phyloP scores from a whole-genome alignment of 2,113 vertebrate genomes.

The Procavia capensis region DNA sequence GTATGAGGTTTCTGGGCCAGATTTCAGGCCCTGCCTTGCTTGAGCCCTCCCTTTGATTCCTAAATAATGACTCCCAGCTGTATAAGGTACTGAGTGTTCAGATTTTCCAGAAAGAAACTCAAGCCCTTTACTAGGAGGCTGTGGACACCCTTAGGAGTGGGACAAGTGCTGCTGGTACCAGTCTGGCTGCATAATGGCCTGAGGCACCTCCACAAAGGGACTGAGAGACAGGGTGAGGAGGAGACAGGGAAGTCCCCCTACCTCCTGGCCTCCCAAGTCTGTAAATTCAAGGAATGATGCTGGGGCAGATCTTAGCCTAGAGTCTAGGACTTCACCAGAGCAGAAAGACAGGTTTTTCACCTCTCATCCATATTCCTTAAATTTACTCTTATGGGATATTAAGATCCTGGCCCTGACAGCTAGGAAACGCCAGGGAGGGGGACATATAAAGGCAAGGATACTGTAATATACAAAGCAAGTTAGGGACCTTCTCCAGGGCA shows the following conservation, averaged over 20 bases:
- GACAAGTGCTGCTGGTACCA: background rate
- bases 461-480: background rate
- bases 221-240: background rate
- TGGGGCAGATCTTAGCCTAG: background rate
- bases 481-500: background rate
- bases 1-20: background rate
- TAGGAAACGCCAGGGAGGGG: background rate
- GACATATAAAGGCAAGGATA: background rate
- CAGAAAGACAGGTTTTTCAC: background rate
- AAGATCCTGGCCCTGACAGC: background rate
- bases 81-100: background rate
- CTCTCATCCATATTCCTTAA: background rate
- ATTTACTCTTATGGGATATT: background rate
- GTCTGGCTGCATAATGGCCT: background rate
- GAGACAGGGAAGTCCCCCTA: background rate
- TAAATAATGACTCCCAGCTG: conserved; percentile 78
- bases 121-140: background rate
- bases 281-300: background rate
- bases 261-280: background rate
- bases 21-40: background rate
- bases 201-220: rapidly evolving
- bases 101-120: conserved; percentile 42
- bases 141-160: background rate
- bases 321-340: background rate
- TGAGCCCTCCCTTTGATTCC: conserved; percentile 57